These are phyloP conservation scores for Poecilia velifera DNA, from an alignment of 2,797 vertebrate genomes.

Conservation along the genomic window DNA sequence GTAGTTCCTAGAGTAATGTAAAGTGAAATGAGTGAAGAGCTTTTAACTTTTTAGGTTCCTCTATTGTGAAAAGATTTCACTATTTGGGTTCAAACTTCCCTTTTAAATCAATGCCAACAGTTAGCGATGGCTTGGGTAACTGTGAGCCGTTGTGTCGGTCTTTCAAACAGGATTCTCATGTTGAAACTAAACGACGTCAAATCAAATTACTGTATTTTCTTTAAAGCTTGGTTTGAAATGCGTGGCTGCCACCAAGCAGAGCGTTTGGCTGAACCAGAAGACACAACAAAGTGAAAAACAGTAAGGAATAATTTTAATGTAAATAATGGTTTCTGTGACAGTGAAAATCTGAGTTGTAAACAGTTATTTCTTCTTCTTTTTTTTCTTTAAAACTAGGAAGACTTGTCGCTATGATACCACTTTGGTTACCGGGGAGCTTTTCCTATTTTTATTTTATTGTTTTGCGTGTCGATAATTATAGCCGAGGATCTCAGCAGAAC, in stretches of 20 bases:
- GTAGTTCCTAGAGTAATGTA: neutral
- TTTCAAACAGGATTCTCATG: neutral
- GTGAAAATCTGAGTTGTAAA: neutral
- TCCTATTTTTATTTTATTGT: constrained; percentile 37
- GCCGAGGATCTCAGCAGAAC: neutral
- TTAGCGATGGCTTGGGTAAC: neutral
- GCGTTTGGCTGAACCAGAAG: neutral
- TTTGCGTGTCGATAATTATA: constrained; percentile 7
- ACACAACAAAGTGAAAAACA: neutral
- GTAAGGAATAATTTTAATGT: neutral
- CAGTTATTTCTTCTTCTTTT: neutral
- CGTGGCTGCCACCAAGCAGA: neutral
- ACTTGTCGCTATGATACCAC: constrained; percentile 49
- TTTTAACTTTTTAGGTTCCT: neutral
- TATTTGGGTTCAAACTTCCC: neutral
- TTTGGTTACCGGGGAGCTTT: constrained; percentile 41
- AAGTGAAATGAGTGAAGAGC: neutral
- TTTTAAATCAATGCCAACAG: neutral
- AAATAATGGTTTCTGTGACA: neutral
- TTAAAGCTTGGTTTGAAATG: neutral
- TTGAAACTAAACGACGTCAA: neutral
- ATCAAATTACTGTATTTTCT: neutral
- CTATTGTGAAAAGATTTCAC: neutral
- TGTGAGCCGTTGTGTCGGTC: neutral
- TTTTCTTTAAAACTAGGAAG: neutral